A percentile compares a stretch with the other conserved stretches of the same genome.
phyloP scores from a whole-genome alignment of 2,113 vertebrate species.

The Sclerurus mexicanus region DNA sequence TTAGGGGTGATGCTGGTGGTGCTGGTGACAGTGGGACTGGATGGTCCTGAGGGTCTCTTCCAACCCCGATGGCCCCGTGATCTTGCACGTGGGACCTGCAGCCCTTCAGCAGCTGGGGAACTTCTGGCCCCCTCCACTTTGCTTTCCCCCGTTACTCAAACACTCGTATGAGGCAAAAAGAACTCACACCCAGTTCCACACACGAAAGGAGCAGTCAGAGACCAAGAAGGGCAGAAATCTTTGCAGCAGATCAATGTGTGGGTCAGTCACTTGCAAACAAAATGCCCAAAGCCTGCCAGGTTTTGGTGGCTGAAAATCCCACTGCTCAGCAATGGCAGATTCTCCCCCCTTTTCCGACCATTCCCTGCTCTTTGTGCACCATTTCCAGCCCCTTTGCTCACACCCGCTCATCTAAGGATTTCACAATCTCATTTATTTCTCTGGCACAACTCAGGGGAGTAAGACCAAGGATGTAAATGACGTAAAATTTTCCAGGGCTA shows the following conservation, averaged over 20 bases:
- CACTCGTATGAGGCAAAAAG: neutral
- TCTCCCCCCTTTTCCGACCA: neutral
- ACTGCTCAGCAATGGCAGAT: neutral
- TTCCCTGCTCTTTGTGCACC: neutral
- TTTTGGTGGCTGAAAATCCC: neutral
- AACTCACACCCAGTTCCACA: neutral
- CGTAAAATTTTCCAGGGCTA: neutral
- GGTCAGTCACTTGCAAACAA: neutral
- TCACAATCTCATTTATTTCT: neutral
- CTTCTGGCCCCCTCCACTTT: neutral
- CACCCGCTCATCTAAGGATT: neutral
- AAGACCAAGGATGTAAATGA: neutral
- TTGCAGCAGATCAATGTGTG: neutral
- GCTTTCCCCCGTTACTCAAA: neutral
- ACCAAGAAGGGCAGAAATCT: neutral
- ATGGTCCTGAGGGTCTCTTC: fast-evolving
- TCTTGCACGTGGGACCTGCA: neutral
- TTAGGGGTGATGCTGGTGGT: neutral
- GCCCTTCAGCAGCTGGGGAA: neutral
- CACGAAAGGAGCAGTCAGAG: neutral
- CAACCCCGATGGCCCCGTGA: neutral
- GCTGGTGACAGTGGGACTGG: neutral
- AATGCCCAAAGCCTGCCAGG: neutral
- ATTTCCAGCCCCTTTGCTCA: neutral
- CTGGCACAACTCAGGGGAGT: neutral